These are phyloP conservation scores for Cephus runcator DNA, from an alignment of 2,888 invertebrate genomes.

Conservation along the genomic window DNA sequence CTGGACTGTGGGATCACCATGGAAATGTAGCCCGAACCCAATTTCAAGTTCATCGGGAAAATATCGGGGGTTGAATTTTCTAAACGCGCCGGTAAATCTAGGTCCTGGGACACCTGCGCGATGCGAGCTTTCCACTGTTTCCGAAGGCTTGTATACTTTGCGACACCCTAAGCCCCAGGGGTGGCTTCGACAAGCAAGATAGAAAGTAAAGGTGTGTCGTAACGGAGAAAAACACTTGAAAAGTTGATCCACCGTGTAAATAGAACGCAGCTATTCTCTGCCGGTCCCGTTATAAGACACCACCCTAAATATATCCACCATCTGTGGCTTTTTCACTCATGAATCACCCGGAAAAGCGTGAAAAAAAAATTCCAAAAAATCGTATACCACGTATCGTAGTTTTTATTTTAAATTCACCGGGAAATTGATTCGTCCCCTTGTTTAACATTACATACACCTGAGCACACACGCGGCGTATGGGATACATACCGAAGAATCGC, in stretches of 20 bases:
- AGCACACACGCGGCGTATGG: not conserved
- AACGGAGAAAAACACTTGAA: conserved; percentile 14
- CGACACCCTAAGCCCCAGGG: not conserved
- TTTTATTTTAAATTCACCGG: not conserved
- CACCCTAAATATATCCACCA: not conserved
- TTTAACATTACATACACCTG: not conserved
- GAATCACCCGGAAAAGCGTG: not conserved
- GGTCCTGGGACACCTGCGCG: not conserved
- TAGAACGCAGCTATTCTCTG: not conserved
- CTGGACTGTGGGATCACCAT: not conserved
- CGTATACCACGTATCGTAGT: not conserved
- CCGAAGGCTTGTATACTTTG: not conserved
- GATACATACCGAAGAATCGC: not conserved
- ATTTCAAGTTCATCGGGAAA: not conserved
- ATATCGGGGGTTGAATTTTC: not conserved
- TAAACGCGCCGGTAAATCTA: not conserved
- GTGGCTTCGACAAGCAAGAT: not conserved
- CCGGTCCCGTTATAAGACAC: not conserved
- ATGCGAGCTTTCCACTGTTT: not conserved
- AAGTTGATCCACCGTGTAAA: conserved; percentile 10
- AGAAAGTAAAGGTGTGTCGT: not conserved
- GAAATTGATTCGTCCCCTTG: not conserved
- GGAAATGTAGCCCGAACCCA: not conserved
- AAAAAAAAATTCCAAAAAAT: not conserved
- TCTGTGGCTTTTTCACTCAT: not conserved